phyloP scores from a whole-genome alignment of 2,113 vertebrate species.

The Butastur rufipennis region DNA sequence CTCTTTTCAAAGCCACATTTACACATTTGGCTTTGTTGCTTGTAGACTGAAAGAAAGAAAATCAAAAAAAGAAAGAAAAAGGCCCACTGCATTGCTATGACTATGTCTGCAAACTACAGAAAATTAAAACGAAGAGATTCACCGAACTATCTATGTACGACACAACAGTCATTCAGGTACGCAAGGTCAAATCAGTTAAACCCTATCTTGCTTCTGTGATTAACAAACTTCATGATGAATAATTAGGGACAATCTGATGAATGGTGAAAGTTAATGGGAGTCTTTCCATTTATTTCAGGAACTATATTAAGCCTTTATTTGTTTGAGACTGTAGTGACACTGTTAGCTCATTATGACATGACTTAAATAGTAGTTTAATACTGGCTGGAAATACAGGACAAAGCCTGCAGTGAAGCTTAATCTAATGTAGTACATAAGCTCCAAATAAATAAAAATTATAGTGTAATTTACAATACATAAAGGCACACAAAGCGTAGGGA shows the following conservation, averaged over 20 bases:
- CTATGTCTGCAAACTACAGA: neutral
- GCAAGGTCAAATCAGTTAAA: neutral
- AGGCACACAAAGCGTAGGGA: neutral
- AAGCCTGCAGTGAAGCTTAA: neutral
- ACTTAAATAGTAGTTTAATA: neutral
- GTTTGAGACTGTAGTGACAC: neutral
- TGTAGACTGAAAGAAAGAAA: neutral
- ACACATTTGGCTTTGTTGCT: fast-evolving
- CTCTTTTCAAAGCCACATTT: neutral
- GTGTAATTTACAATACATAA: neutral
- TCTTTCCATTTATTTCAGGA: neutral
- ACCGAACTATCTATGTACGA: neutral
- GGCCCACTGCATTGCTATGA: neutral
- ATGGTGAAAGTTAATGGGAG: neutral
- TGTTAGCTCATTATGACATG: neutral
- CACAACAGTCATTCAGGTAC: neutral
- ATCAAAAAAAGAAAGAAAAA: neutral
- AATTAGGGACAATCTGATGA: neutral
- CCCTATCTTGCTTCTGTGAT: neutral
- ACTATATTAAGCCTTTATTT: neutral
- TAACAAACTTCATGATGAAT: neutral
- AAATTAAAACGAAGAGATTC: neutral
- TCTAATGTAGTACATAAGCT: neutral
- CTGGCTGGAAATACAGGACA: neutral
- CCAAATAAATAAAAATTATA: neutral